Percentiles rank a stretch among this genome's conserved stretches.
Evolutionary conservation across 2,113 vertebrate species (phyloP).

Genomic region (Rhinopomastus cyanomelas): DNA sequence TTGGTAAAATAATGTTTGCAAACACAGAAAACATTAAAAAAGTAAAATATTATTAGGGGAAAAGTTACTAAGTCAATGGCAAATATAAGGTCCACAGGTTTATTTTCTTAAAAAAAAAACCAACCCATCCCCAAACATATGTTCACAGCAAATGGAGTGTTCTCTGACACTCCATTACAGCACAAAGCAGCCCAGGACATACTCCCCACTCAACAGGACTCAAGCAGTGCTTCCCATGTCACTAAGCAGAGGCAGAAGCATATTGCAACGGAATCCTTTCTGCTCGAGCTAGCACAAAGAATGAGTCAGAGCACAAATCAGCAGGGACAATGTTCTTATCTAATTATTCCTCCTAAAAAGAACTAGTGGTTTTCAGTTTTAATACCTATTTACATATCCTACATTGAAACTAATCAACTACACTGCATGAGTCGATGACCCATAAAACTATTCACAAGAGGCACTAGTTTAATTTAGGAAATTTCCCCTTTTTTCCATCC

Average conservation of each 20-base stretch:
- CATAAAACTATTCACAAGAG: constrained; percentile 27
- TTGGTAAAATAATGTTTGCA: not conserved
- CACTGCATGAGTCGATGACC: constrained; percentile 20
- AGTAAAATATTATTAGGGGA: not conserved
- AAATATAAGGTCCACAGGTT: not conserved
- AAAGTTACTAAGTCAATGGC: not conserved
- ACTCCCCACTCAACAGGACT: not conserved
- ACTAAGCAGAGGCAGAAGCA: not conserved
- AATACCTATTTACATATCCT: constrained; percentile 41
- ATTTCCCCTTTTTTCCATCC: not conserved
- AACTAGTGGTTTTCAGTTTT: constrained; percentile 37
- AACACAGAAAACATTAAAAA: not conserved
- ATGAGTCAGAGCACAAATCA: constrained; percentile 36
- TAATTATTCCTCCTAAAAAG: not conserved
- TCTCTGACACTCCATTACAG: not conserved
- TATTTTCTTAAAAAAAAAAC: not conserved
- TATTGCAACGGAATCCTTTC: not conserved
- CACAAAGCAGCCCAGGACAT: not conserved
- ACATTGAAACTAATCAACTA: constrained; percentile 57
- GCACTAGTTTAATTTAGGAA: constrained; percentile 22
- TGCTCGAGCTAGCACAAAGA: not conserved
- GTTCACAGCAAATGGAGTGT: not conserved
- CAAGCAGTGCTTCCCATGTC: not conserved
- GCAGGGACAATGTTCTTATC: constrained; percentile 21
- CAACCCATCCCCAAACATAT: too few species aligned